Percentiles rank a stretch among this genome's conserved stretches.
phyloP scores from a whole-genome alignment of 2,113 vertebrate species.

The Sigmodon hispidus region DNA sequence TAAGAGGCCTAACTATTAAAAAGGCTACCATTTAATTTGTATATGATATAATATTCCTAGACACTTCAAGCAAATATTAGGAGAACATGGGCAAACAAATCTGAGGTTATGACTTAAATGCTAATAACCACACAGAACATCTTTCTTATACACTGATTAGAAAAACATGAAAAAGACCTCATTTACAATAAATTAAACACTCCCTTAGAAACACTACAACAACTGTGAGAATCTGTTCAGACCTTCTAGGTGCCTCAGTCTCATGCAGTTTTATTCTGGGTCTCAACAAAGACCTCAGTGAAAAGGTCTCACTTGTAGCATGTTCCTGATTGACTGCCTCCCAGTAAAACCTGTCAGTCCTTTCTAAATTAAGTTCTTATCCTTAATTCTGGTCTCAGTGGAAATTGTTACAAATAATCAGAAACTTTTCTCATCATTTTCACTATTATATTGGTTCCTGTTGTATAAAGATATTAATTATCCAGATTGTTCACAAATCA shows the following conservation, averaged over 20 bases:
- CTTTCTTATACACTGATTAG: slow-evolving; percentile 9
- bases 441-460: slow-evolving; percentile 30
- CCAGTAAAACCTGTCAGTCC: slow-evolving; percentile 41
- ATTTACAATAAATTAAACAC: background rate
- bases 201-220: background rate
- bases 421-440: slow-evolving; percentile 49
- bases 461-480: background rate
- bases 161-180: slow-evolving; percentile 41
- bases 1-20: slow-evolving; percentile 25
- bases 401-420: slow-evolving; percentile 7
- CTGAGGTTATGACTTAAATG: background rate
- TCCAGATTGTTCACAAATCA: slow-evolving; percentile 31
- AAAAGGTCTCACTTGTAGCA: background rate
- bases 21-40: slow-evolving; percentile 52
- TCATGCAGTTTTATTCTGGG: background rate
- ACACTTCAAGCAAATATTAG: slow-evolving; percentile 13
- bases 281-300: background rate
- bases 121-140: background rate
- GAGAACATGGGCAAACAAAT: background rate
- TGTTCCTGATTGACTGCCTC: slow-evolving; percentile 9
- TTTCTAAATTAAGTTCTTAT: slow-evolving; percentile 37
- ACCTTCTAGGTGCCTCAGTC: background rate
- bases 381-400: slow-evolving; percentile 39
- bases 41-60: background rate
- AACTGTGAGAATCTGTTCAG: background rate